These are phyloP conservation scores for Telmatochromis sp. DNA, from an alignment of 2,113 vertebrate genomes.

Conservation along the genomic window DNA sequence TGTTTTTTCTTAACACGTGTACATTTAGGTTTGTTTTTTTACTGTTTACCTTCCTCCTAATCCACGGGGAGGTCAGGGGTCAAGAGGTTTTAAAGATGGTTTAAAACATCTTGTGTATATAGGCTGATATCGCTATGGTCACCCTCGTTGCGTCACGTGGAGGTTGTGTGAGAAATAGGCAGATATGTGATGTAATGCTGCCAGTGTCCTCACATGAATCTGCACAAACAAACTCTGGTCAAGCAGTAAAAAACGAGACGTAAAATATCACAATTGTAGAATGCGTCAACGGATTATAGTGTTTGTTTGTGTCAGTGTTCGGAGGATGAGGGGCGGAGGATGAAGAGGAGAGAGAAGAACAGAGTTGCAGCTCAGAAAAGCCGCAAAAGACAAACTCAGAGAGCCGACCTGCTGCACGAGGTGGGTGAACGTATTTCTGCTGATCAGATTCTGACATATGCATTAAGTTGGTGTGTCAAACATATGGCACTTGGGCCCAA, in stretches of 20 bases:
- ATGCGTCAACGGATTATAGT: background rate
- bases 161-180: background rate
- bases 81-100: background rate
- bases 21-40: background rate
- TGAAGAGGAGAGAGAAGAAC: slow-evolving; percentile 88
- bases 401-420: slow-evolving; percentile 88
- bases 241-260: background rate
- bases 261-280: background rate
- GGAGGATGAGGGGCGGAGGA: slow-evolving; percentile 76
- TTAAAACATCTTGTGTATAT: background rate
- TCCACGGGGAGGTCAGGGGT: background rate
- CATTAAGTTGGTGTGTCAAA: background rate
- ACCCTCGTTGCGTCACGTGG: rapidly evolving
- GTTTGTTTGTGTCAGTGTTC: slow-evolving; percentile 62
- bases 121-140: background rate
- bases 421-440: slow-evolving; percentile 50
- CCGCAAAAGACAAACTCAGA: slow-evolving; percentile 88
- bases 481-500: background rate
- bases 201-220: background rate
- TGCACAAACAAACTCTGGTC: background rate
- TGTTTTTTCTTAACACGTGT: background rate
- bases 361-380: slow-evolving; percentile 89
- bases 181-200: background rate
- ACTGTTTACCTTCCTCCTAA: background rate
- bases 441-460: background rate